These are phyloP conservation scores for Micromys minutus DNA, from an alignment of 2,113 vertebrate genomes.

Conservation along the genomic window DNA sequence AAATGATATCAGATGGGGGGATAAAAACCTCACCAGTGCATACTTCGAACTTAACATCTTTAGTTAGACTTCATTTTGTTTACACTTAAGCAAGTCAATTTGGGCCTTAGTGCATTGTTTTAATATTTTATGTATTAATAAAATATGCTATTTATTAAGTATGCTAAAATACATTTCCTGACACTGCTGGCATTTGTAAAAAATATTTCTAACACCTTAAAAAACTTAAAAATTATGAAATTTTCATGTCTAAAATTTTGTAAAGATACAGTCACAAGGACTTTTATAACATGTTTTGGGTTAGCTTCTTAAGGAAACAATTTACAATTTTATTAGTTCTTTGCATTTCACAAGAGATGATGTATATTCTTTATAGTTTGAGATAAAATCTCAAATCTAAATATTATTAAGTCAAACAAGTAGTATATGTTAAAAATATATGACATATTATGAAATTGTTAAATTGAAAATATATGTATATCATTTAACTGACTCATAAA, in stretches of 20 bases:
- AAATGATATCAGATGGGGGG: neutral
- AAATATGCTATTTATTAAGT: neutral
- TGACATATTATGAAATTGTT: neutral
- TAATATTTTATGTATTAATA: too few species aligned
- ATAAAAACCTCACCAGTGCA: neutral
- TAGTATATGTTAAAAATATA: neutral
- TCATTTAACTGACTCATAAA: neutral
- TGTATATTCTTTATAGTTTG: neutral
- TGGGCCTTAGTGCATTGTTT: neutral
- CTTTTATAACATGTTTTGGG: neutral
- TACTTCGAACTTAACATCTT: neutral
- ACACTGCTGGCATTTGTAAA: neutral
- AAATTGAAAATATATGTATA: neutral
- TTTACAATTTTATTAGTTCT: neutral
- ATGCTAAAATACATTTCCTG: neutral
- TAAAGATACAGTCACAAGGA: neutral
- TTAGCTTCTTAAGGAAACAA: neutral
- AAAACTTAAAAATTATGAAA: neutral
- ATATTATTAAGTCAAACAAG: neutral
- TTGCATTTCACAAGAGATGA: neutral
- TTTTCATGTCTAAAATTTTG: conserved; percentile 19
- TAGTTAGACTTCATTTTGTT: neutral
- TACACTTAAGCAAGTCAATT: neutral
- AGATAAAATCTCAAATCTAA: conserved; percentile 1
- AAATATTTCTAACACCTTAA: neutral